A percentile compares a stretch with the other conserved stretches of the same genome.
These are phyloP conservation scores for Sparidentex hasta DNA, from an alignment of 2,797 vertebrate genomes.

Conservation along the genomic window DNA sequence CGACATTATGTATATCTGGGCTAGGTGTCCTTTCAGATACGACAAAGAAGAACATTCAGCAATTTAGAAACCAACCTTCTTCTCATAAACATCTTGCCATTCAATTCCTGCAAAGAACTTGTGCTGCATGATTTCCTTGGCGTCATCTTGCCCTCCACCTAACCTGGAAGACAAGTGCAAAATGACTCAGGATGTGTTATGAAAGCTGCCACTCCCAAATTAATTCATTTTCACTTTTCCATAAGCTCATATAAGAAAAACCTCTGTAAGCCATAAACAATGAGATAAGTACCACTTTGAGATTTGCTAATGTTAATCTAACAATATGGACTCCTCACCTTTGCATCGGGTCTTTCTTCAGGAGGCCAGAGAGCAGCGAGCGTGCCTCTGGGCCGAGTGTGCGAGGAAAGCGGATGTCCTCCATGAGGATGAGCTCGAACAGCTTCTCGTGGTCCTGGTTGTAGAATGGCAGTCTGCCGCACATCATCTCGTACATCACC, in stretches of 20 bases:
- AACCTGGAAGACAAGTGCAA: slow-evolving; percentile 86
- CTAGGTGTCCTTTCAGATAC: not conserved
- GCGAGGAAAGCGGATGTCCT: slow-evolving; percentile 96
- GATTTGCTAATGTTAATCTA: not conserved
- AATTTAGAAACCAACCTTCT: slow-evolving; percentile 88
- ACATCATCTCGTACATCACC: slow-evolving; percentile 99
- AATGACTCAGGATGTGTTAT: not conserved
- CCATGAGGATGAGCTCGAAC: slow-evolving; percentile 98
- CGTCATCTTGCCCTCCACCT: slow-evolving; percentile 94
- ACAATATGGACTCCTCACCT: slow-evolving; percentile 83
- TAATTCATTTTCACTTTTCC: not conserved
- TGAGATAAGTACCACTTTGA: not conserved
- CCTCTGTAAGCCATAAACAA: too few species aligned
- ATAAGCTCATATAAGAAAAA: not conserved
- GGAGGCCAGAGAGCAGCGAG: slow-evolving; percentile 94
- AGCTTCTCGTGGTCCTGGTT: slow-evolving; percentile 98
- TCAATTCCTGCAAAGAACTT: slow-evolving; percentile 95
- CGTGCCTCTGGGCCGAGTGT: slow-evolving; percentile 93
- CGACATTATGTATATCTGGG: not conserved
- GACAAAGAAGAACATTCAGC: not conserved
- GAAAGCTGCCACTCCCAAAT: not conserved
- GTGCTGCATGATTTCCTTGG: slow-evolving; percentile 99
- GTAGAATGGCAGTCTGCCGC: slow-evolving; percentile 96
- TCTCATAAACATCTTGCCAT: slow-evolving; percentile 98
- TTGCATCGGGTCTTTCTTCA: slow-evolving; percentile 96